Evolutionary conservation across 1,140 invertebrate genomes (phyloP), one percentile per base, ranked within the genome.

Genomic region (Drosophila repletoides): DNA sequence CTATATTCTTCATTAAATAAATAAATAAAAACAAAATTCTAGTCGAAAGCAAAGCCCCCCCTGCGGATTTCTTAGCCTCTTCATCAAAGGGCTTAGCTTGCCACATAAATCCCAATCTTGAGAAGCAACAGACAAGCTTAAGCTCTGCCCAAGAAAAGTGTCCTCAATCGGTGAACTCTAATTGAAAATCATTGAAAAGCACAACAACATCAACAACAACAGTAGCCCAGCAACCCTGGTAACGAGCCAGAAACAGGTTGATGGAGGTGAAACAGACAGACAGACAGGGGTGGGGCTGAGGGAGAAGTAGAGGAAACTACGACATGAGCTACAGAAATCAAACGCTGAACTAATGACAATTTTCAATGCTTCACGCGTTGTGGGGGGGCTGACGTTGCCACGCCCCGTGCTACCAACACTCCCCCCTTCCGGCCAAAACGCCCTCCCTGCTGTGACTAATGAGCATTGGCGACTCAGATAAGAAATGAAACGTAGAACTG

Each of bases 291-390:
- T 2, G 22, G 1, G 26, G 14, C 22, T 19, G 48, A 24, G 10
- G 24, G 10, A 21, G 14, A 17, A n/a, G 36, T 21, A 58, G 24
- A 43, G 40, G 15, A 21, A 59, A 48, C 38, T 56, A 15, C 48
- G 36, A 70, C 41, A 63, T 41, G 31, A 63, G 45, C 14, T 24
- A 48, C 29, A 51, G 66, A 71, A 84, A 80, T 86, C 75, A 80
- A 87, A 86, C 56, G 75, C 51, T 56, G 75, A 84, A 86, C 80
- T 84, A 84, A 84, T 84, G 80, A 84, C 81, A 84, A 80, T 84
- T 84, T 84, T 80, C 80, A 80, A 84, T 84, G 80, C 80, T 86
- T 72, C 75, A 75, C 75, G 75, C 68, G 80, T 65, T 52, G 26
- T 24, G 46, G 33, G 52, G 28, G 28, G 5, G n/a, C n/a, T 24